Evolutionary conservation across 1,140 invertebrate genomes (phyloP), one percentile per base, ranked within the genome.

Genomic region (Aphis craccivora): DNA sequence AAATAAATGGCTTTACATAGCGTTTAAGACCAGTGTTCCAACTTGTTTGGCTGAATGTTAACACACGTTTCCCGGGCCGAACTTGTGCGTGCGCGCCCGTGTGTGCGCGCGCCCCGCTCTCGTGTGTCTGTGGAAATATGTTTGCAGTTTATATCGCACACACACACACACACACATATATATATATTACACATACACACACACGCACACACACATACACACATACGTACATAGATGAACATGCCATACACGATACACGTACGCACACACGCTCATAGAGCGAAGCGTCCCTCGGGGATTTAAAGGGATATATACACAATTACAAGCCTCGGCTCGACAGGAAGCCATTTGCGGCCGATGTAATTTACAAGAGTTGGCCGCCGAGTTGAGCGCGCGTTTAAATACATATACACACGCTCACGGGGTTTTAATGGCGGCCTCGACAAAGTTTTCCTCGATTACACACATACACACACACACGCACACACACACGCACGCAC

Each of bases 41-140:
- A 93, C 91, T 93, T 93, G 91, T 93, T 93, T 93, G 91, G 91
- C 76, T 55, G 91, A 84, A 93, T 93, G 91, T 93, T 93, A 93
- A 93, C 91, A 93, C 91, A 93, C 91, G 91, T 93, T 93, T 84
- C 91, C 91, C 91, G 91, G 91, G 91, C 90, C 91, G 81, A 92
- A 84, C 91, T 92, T 40, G 91, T 83, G 87, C 40, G 43, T 37
- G 43, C 8, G 25, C 6, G 90, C 30, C 35, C 14, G 48, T 6
- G 87, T n/a, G 40, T 48, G 86, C 20, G 45, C 11, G 83, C 9
- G 83, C 18, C 35, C 30, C 60, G 30, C n/a, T 60, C 60, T n/a
- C 30, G 4, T 11, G 40, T 5, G 25, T 84, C 2, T 9, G 91
- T 55, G 91, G 91, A 93, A 86, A 93, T 93, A 93, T 93, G 91